Evolutionary conservation across 2,888 invertebrate genomes (phyloP), one percentile per base, ranked within the genome.

Genomic region (Seladonia tumulorum): DNA sequence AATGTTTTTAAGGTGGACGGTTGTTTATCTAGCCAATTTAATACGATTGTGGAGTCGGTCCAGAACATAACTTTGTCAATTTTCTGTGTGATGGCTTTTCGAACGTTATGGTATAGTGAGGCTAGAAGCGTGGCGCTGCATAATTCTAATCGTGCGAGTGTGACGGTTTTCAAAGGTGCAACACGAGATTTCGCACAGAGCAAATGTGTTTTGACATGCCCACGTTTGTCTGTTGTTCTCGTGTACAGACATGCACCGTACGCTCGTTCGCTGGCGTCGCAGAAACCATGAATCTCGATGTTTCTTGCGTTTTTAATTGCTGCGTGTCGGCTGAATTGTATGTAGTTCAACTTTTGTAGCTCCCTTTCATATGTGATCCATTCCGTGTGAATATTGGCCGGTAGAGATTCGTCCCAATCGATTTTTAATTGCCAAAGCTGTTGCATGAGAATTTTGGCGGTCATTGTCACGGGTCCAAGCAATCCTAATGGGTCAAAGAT

Each of bases 401-500:
- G n/a, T n/a, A n/a, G n/a, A n/a, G n/a, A n/a, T n/a, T n/a, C n/a
- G n/a, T n/a, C n/a, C n/a, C n/a, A 88, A 22, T 76, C 49, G 2
- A 87, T 0, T 14, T 82, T 47, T 1, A 72, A 3, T 35, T 66
- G 57, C 78, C 85, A 87, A 5, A 84, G 57, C 18, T 87, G 49
- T n/a, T 87, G 88, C 77, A 82, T 79, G 0, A 89, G 25, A 0
- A n/a, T 45, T 60, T 89, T 86, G 0, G 87, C 84, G 16, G 5
- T 25, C 0, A 82, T 1, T 1, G 79, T 81, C 1, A 83, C 70
- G 0, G 86, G 85, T 8, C 45, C 78, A 1, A 81, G 35, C 3
- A 81, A 16, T 22, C 78, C 78, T 42, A 78, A 45, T 3, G 85
- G 81, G 18, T 85, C 81, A 47, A 79, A 85, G 1, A 84, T 73